These are phyloP conservation scores for Apoda limacodes DNA, from an alignment of 2,888 invertebrate genomes.

Conservation along the genomic window DNA sequence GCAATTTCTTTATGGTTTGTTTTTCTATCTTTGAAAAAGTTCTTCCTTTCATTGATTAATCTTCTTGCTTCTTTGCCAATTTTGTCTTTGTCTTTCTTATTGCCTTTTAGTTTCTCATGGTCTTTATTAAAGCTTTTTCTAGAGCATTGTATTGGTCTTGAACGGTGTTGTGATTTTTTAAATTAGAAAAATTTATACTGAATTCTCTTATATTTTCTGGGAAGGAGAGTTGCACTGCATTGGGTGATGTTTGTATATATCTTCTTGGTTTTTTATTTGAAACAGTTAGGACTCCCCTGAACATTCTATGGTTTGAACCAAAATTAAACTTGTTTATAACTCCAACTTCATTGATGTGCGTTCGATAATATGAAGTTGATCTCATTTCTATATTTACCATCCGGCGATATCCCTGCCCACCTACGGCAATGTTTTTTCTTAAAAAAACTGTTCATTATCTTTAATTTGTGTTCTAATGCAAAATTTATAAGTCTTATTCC, in stretches of 20 bases:
- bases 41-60: slow-evolving; percentile 9
- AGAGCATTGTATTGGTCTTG: slow-evolving; percentile 11
- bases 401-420: too few species aligned
- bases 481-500: background rate
- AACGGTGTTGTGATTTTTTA: too few species aligned
- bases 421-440: too few species aligned
- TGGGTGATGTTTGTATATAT: background rate
- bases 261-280: slow-evolving; percentile 1
- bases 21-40: slow-evolving; percentile 11
- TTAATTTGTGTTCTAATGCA: slow-evolving; percentile 1
- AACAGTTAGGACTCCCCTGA: slow-evolving; percentile 4
- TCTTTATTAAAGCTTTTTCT: slow-evolving; percentile 5
- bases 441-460: too few species aligned
- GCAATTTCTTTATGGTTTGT: slow-evolving; percentile 8
- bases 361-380: too few species aligned
- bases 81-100: too few species aligned
- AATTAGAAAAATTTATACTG: slow-evolving; percentile 3
- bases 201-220: slow-evolving; percentile 5
- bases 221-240: background rate
- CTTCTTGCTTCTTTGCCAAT: too few species aligned
- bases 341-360: background rate
- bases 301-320: slow-evolving; percentile 9
- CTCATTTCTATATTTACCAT: too few species aligned
- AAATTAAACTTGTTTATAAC: slow-evolving; percentile 4
- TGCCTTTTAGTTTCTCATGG: slow-evolving; percentile 2